Evolutionary conservation across 35 echinoderm and acorn worm genomes (phyloP).

Genomic region (Apostichopus parvimensis): DNA sequence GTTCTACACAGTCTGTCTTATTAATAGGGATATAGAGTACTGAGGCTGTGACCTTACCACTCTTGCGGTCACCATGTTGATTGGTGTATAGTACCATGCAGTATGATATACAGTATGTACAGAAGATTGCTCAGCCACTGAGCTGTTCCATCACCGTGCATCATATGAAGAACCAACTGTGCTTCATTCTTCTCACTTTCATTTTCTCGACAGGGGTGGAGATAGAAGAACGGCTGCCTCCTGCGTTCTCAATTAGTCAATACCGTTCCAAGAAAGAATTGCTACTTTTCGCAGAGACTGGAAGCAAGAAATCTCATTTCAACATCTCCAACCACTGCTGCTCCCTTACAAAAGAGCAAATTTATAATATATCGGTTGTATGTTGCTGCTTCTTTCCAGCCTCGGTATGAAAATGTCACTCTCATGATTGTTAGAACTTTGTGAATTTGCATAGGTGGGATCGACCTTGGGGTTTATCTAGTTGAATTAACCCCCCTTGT

Average conservation of each 20-base stretch:
- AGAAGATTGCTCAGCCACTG: not conserved
- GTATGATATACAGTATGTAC: not conserved
- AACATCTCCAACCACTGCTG: not conserved
- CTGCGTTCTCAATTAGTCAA: not conserved
- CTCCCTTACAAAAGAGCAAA: not conserved
- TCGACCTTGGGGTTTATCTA: not conserved
- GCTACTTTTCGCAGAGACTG: not conserved
- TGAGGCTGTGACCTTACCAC: too few relatives aligned
- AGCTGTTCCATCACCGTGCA: too few relatives aligned
- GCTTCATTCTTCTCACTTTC: not conserved
- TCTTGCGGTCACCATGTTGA: too few relatives aligned
- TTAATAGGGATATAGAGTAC: too few relatives aligned
- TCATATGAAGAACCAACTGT: not conserved
- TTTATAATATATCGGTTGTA: not conserved
- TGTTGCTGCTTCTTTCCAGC: not conserved
- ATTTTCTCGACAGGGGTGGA: slow-evolving; percentile 1
- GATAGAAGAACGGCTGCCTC: not conserved
- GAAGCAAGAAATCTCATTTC: not conserved
- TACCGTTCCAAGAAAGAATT: slow-evolving; percentile 3
- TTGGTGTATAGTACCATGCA: not conserved
- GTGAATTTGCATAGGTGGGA: not conserved
- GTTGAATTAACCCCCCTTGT: not conserved
- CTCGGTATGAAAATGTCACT: not conserved
- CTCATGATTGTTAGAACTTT: slow-evolving; percentile 45
- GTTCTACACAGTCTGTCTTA: too few relatives aligned